Evolutionary conservation across 2,797 vertebrate genomes (phyloP).

Genomic region (Pantherophis vulpinus): DNA sequence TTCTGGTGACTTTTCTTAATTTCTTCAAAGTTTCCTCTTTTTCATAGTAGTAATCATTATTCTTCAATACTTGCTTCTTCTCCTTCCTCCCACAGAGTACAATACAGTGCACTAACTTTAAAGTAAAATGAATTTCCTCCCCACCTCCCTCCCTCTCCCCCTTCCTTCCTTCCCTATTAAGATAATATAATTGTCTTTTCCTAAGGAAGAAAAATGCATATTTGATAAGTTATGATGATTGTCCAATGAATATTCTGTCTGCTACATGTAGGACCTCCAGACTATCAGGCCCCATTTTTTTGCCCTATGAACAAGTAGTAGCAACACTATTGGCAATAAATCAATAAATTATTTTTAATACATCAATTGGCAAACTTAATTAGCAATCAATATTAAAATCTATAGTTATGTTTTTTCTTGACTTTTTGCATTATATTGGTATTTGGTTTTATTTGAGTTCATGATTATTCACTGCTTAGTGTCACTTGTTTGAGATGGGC

Average conservation of each 20-base stretch:
- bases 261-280: background rate
- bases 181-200: background rate
- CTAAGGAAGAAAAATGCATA: background rate
- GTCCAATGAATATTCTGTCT: background rate
- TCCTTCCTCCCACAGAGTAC: background rate
- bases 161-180: background rate
- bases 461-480: background rate
- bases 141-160: background rate
- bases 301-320: background rate
- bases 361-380: background rate
- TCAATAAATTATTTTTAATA: background rate
- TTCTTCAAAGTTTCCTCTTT: background rate
- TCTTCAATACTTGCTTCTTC: background rate
- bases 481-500: background rate
- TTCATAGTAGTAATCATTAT: background rate
- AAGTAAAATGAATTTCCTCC: background rate
- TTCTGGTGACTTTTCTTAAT: background rate
- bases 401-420: background rate
- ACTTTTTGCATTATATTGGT: background rate
- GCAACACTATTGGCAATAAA: background rate
- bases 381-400: background rate
- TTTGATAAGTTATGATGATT: background rate
- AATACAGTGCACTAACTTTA: background rate
- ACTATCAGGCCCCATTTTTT: background rate
- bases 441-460: background rate